Evolutionary conservation across 2,113 vertebrate species (phyloP).

Genomic region (Hydropotes inermis): DNA sequence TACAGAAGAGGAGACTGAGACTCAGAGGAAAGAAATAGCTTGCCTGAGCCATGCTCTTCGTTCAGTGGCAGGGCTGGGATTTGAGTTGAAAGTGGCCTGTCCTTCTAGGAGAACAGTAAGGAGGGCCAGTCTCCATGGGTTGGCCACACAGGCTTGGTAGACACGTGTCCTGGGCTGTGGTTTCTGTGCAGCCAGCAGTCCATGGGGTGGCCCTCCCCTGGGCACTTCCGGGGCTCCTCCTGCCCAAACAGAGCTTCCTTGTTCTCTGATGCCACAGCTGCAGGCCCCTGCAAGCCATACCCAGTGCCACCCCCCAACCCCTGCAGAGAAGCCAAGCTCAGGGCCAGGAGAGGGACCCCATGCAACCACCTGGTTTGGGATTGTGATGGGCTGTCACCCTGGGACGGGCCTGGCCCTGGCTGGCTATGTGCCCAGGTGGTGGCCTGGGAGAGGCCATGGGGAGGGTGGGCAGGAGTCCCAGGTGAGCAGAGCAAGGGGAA

Average conservation of each 20-base stretch:
- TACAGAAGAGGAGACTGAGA: conserved; percentile 19
- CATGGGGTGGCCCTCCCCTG: not conserved
- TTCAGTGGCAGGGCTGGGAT: not conserved
- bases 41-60: not conserved
- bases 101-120: not conserved
- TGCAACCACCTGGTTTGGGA: not conserved
- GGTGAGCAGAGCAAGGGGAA: not conserved
- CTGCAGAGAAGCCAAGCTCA: not conserved
- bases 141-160: not conserved
- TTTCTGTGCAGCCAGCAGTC: not conserved
- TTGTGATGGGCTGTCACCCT: not conserved
- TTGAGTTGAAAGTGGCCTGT: not conserved
- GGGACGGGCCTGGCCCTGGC: not conserved
- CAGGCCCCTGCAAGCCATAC: not conserved
- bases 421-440: too few relatives aligned
- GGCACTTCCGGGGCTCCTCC: conserved; percentile 31
- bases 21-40: not conserved
- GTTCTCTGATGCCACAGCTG: conserved; percentile 64
- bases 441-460: not conserved
- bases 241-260: conserved; percentile 57
- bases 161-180: not conserved
- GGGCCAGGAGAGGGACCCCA: conserved; percentile 4
- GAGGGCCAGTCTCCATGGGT: rapidly evolving
- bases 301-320: not conserved
- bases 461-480: not conserved